Evolutionary conservation across 2,797 vertebrate genomes (phyloP).

Genomic region (Tragelaphus eurycerus): DNA sequence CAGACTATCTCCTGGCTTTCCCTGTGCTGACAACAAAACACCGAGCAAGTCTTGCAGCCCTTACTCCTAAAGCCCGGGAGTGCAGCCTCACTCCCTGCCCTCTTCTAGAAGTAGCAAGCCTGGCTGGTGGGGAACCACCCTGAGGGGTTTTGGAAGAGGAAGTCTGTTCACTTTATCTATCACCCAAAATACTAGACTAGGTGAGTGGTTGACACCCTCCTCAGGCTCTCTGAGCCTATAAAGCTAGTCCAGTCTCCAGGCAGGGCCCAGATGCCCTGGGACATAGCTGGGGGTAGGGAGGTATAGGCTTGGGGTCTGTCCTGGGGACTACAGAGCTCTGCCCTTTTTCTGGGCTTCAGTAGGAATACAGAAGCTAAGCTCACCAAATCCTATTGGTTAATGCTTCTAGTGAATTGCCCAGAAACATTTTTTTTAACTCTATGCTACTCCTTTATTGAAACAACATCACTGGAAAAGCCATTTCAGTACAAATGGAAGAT

Average conservation of each 20-base stretch:
- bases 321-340: constrained; percentile 10
- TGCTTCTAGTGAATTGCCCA: constrained; percentile 37
- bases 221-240: constrained; percentile 68
- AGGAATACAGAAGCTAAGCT: constrained; percentile 70
- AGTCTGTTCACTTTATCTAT: constrained; percentile 57
- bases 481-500: constrained; percentile 62
- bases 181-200: constrained; percentile 57
- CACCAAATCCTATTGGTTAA: constrained; percentile 67
- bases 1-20: neutral
- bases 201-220: constrained; percentile 56
- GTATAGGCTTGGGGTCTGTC: constrained; percentile 62
- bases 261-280: neutral
- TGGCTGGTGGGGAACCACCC: constrained; percentile 57
- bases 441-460: constrained; percentile 36
- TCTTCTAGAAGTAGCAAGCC: constrained; percentile 70
- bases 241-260: constrained; percentile 62
- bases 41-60: neutral
- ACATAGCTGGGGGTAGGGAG: constrained; percentile 41
- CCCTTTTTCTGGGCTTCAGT: constrained; percentile 54
- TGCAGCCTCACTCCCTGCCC: constrained; percentile 69
- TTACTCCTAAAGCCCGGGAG: neutral
- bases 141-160: constrained; percentile 53
- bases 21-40: neutral
- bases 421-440: constrained; percentile 65
- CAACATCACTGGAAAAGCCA: constrained; percentile 67